These are phyloP conservation scores for Tautogolabrus adspersus DNA, from an alignment of 2,113 vertebrate genomes.

Conservation along the genomic window DNA sequence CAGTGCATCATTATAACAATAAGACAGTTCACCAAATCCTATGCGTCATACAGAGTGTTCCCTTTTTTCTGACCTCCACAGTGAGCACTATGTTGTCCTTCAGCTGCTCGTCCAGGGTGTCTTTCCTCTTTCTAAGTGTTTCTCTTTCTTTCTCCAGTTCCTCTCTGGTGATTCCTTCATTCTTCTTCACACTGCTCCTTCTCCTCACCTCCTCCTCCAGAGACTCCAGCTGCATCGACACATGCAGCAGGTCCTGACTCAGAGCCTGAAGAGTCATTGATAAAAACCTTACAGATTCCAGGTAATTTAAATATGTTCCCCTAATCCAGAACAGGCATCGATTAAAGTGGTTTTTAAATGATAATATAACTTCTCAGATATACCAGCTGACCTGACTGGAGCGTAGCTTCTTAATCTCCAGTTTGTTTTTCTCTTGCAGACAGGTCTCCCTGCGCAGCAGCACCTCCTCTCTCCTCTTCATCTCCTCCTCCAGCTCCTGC, in stretches of 20 bases:
- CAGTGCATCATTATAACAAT: background rate
- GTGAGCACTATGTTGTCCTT: conserved; percentile 85
- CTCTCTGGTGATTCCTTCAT: conserved; percentile 75
- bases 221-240: conserved; percentile 84
- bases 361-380: background rate
- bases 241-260: conserved; percentile 85
- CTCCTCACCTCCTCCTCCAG: conserved; percentile 87
- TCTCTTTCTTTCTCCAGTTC: conserved; percentile 86
- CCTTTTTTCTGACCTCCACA: conserved; percentile 83
- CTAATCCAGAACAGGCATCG: background rate
- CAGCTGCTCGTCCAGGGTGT: conserved; percentile 86
- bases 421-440: conserved; percentile 85
- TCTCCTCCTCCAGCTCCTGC: conserved; percentile 88
- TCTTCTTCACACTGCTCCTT: conserved; percentile 68
- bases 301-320: background rate
- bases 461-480: conserved; percentile 88
- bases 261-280: conserved; percentile 79
- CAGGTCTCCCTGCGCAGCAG: conserved; percentile 86
- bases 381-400: conserved; percentile 87
- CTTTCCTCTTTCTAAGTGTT: conserved; percentile 83
- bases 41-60: conserved; percentile 11
- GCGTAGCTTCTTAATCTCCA: conserved; percentile 89
- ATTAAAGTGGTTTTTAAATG: background rate
- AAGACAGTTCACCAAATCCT: background rate
- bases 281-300: background rate